phyloP scores from a whole-genome alignment of 37 sponge, comb jelly and placozoan genomes.

The Oscarella lobularis region DNA sequence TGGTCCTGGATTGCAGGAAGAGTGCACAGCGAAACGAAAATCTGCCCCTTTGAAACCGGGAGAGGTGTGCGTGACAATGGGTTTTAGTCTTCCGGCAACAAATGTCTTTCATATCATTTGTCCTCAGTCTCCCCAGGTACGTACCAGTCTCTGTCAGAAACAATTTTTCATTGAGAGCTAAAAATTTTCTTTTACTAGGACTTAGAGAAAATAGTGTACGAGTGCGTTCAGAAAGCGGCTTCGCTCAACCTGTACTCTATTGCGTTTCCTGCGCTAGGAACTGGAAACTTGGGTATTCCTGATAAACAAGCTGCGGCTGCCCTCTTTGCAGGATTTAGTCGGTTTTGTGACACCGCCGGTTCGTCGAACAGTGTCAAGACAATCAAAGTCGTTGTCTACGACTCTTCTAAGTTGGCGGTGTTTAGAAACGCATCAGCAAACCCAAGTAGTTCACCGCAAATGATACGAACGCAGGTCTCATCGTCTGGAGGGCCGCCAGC shows the following conservation, averaged over 20 bases:
- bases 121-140: not conserved
- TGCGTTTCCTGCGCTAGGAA: slow-evolving; percentile 1
- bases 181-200: not conserved
- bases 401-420: not conserved
- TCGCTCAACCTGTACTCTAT: not conserved
- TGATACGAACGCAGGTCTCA: too few relatives aligned
- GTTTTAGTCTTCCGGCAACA: not conserved
- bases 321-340: not conserved
- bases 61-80: not conserved
- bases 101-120: not conserved
- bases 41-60: not conserved
- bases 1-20: not conserved
- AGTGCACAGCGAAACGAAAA: not conserved
- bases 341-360: too few relatives aligned
- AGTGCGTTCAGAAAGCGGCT: not conserved
- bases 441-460: too few relatives aligned
- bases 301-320: not conserved
- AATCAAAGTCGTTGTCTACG: not conserved
- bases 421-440: too few relatives aligned
- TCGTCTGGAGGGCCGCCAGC: not conserved
- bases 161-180: not conserved
- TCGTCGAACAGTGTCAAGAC: not conserved
- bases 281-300: not conserved
- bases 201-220: not conserved
- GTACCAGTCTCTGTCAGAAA: too few relatives aligned